Base-by-base conservation (phyloP, 2,113 vertebrate species). In the Oenanthe oenanthe region DNA sequence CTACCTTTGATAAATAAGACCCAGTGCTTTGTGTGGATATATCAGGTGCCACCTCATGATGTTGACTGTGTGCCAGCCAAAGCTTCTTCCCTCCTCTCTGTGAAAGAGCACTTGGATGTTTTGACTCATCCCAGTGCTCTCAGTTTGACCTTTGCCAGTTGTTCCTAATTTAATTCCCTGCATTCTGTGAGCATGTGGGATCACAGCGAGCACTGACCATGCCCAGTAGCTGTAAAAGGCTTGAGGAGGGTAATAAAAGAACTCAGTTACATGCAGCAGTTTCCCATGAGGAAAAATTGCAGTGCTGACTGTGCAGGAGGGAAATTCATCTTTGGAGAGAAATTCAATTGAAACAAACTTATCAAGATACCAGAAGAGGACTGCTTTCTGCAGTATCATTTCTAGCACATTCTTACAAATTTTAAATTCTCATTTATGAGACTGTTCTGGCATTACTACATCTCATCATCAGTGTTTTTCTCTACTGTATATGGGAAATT, bases 401-500 rank as follows among this genome's bases (percentile, higher is more conserved):
- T 95, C 85, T 80, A 56, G 40, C 40, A 36, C 2, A 34, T 88
- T 90, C 83, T 90, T 83, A 31, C 4, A 2, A 65, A 42, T 57
- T 93, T 67, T 32, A 67, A 80, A 80, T 86, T 93, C 60, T 91
- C 17, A 2, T 89, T 85, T 89, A 47, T 68, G 51, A 89, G 54
- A 40, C 38, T 42, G 6, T 85, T 96, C 67, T 93, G 54, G 74
- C 88, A 89, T 80, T 92, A 61, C 58, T 62, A 40, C 80, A 51
- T 92, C 75, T 96, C 57, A 32, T 68, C 79, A 78, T 79, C 75
- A 92, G 68, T 13, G 2, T 26, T 74, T 84, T 89, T 48, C 53
- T 61, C 66, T 81, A 51, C 63, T 90, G 61, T 77, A 38, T 86
- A 88, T 72, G 25, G 65, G 63, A 81, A 92, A 96, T 95, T 93